These are phyloP conservation scores for Microtus pennsylvanicus DNA, from an alignment of 2,113 vertebrate genomes.

Conservation along the genomic window DNA sequence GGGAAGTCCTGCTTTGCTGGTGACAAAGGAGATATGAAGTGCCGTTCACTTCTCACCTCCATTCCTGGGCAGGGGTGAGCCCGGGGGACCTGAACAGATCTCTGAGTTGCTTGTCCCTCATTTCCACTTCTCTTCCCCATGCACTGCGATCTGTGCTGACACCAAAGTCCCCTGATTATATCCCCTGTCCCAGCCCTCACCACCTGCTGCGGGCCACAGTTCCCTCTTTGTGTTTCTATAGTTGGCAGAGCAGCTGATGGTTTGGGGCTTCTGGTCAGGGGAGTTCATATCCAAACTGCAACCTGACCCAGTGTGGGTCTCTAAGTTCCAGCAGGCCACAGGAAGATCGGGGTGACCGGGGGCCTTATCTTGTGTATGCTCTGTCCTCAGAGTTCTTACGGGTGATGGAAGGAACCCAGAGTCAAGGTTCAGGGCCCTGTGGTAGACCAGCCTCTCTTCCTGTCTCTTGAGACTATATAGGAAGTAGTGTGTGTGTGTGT, in stretches of 20 bases:
- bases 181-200: neutral
- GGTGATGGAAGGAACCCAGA: neutral
- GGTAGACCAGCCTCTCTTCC: too few relatives aligned
- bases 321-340: neutral
- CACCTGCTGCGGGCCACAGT: constrained; percentile 8
- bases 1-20: neutral
- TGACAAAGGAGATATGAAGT: neutral
- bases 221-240: neutral
- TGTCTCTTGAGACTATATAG: neutral
- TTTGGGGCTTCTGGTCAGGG: neutral
- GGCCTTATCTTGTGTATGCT: neutral
- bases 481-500: neutral
- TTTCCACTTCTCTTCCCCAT: neutral
- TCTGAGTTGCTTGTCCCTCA: neutral
- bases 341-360: neutral
- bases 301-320: neutral
- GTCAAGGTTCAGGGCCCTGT: rapidly evolving
- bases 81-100: neutral
- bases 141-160: neutral
- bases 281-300: neutral
- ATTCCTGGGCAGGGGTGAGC: neutral
- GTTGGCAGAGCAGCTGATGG: constrained; percentile 54
- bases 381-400: neutral
- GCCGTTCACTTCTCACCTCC: neutral
- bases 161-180: constrained; percentile 41